These are phyloP conservation scores for Alsophila aescularia DNA, from an alignment of 2,888 invertebrate species.

Conservation along the genomic window DNA sequence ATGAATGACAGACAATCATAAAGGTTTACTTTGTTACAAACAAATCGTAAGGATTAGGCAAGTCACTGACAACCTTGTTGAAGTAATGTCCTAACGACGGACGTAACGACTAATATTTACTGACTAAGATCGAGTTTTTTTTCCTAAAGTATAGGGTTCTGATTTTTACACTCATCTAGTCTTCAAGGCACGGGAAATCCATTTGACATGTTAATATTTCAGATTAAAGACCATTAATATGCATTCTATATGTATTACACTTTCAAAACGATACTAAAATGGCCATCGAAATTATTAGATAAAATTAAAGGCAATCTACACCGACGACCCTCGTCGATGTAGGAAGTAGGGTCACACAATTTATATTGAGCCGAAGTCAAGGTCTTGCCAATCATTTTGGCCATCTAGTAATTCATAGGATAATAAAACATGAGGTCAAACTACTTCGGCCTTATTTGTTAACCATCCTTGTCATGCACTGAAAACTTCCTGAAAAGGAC, in stretches of 20 bases:
- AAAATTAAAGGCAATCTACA: conserved; percentile 66
- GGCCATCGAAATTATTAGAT: conserved; percentile 55
- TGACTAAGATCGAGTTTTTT: conserved; percentile 3
- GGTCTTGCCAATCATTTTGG: conserved; percentile 78
- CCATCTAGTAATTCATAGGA: conserved; percentile 75
- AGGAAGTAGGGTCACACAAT: conserved; percentile 80
- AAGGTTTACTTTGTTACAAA: background rate
- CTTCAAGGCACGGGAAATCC: conserved; percentile 35
- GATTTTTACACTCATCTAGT: conserved; percentile 17
- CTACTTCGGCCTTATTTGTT: conserved; percentile 55
- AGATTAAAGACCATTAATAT: conserved; percentile 21
- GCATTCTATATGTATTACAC: conserved; percentile 11
- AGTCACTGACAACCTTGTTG: conserved; percentile 9
- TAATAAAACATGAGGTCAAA: conserved; percentile 74
- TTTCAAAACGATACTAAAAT: conserved; percentile 28
- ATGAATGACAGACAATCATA: background rate
- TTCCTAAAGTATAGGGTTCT: conserved; percentile 6
- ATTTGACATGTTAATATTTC: conserved; percentile 27
- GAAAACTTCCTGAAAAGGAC: conserved; percentile 36
- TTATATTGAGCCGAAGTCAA: conserved; percentile 80
- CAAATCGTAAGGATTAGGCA: background rate
- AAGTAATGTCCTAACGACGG: conserved; percentile 1
- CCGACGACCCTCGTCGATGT: conserved; percentile 70
- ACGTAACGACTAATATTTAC: conserved; percentile 19
- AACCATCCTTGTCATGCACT: conserved; percentile 46